Evolutionary conservation across 2,888 invertebrate species (phyloP).

Genomic region (Danaus chrysippus): DNA sequence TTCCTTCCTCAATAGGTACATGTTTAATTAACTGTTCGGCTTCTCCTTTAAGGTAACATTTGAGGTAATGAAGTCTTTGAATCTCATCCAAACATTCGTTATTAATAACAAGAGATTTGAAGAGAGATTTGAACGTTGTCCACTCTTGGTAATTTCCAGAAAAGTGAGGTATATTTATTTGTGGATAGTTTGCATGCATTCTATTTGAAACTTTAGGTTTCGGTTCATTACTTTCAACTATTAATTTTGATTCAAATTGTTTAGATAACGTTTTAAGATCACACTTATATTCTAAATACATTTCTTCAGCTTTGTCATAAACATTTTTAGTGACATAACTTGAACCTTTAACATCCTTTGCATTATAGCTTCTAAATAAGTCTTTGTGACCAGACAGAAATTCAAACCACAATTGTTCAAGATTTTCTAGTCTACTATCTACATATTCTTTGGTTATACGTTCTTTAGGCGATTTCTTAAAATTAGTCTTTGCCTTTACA

Average conservation of each 20-base stretch:
- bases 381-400: not conserved
- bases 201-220: too few species aligned
- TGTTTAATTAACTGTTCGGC: conserved; percentile 17
- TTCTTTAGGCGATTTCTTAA: not conserved
- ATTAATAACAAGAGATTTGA: conserved; percentile 12
- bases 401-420: not conserved
- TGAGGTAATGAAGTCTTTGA: conserved; percentile 21
- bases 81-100: conserved; percentile 12
- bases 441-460: not conserved
- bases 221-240: too few species aligned
- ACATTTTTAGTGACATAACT: too few species aligned
- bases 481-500: not conserved
- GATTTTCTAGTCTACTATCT: not conserved
- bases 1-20: conserved; percentile 15
- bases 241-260: too few species aligned
- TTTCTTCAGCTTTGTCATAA: too few species aligned
- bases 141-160: conserved; percentile 17
- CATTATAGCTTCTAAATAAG: too few species aligned
- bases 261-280: too few species aligned
- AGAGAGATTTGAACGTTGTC: conserved; percentile 17
- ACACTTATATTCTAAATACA: too few species aligned
- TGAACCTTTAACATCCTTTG: too few species aligned
- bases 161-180: conserved; percentile 21
- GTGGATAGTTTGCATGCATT: conserved; percentile 14
- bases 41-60: conserved; percentile 12